phyloP scores from a whole-genome alignment of 2,888 invertebrate species.

The Sphaerophoria taeniata region DNA sequence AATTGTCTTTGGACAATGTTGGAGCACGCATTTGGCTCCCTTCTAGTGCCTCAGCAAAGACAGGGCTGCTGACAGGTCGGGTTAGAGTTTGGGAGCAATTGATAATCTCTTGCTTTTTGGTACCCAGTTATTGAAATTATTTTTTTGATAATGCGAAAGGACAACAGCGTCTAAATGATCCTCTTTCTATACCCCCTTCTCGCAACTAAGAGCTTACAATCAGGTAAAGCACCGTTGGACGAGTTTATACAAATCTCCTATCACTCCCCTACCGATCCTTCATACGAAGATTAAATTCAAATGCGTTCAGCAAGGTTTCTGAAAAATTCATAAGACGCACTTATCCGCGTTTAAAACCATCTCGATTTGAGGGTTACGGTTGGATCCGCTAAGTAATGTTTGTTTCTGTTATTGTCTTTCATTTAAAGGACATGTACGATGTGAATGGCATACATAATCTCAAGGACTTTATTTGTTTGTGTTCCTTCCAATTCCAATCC shows the following conservation, averaged over 20 bases:
- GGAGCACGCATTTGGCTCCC: neutral
- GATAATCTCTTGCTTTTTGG: neutral
- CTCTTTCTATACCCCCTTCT: too few relatives aligned
- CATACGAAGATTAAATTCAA: neutral
- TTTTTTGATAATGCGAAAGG: too few relatives aligned
- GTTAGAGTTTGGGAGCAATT: neutral
- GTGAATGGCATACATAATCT: constrained; percentile 25
- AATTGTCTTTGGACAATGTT: neutral
- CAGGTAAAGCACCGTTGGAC: too few relatives aligned
- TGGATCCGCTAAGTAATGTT: neutral
- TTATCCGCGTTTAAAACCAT: neutral
- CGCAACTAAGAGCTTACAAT: too few relatives aligned
- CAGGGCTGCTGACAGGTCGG: neutral
- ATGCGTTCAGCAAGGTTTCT: constrained; percentile 17
- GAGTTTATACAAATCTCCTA: too few relatives aligned
- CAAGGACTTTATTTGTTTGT: neutral
- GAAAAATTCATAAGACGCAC: constrained; percentile 20
- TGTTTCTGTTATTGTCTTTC: constrained; percentile 15
- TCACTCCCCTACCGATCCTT: too few relatives aligned
- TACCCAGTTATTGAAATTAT: too few relatives aligned
- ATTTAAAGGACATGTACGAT: neutral
- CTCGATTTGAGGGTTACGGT: too few relatives aligned
- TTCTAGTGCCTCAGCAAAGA: neutral
- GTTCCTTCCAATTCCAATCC: neutral
- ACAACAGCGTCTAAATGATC: too few relatives aligned